phyloP scores from a whole-genome alignment of 2,113 vertebrate genomes.

The Telmatochromis sp. region DNA sequence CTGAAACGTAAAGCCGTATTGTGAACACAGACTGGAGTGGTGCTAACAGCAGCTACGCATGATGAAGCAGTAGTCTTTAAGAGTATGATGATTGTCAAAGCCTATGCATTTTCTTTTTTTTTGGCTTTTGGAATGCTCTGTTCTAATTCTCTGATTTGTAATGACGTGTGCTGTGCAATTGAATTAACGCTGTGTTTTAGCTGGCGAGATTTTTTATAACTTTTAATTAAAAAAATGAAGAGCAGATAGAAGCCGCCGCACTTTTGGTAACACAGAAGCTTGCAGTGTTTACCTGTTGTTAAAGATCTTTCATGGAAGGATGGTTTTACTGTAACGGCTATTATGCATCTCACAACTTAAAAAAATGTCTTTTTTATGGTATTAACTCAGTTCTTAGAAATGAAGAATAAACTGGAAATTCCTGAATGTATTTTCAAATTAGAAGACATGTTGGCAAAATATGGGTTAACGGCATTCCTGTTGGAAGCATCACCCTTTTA shows the following conservation, averaged over 20 bases:
- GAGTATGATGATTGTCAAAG: background rate
- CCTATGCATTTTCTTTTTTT: background rate
- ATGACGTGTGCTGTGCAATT: background rate
- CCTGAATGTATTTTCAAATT: background rate
- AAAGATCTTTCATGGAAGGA: background rate
- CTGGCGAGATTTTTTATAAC: background rate
- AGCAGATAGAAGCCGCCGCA: background rate
- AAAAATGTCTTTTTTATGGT: background rate
- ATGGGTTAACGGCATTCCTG: background rate
- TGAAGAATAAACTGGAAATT: background rate
- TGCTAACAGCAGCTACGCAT: background rate
- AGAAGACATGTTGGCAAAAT: background rate
- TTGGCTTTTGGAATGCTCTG: background rate
- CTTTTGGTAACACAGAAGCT: background rate
- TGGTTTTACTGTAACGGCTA: background rate
- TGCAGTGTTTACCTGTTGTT: background rate
- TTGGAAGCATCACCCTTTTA: background rate
- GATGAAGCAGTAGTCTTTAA: background rate
- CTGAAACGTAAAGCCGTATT: background rate
- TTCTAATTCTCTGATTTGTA: background rate
- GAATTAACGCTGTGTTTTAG: slow-evolving; percentile 17
- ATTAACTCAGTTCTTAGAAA: background rate
- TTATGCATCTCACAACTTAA: background rate
- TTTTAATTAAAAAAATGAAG: background rate
- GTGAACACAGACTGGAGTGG: background rate